These are phyloP conservation scores for Drosophila sp. DNA, from an alignment of 1,140 invertebrate genomes.

Conservation along the genomic window DNA sequence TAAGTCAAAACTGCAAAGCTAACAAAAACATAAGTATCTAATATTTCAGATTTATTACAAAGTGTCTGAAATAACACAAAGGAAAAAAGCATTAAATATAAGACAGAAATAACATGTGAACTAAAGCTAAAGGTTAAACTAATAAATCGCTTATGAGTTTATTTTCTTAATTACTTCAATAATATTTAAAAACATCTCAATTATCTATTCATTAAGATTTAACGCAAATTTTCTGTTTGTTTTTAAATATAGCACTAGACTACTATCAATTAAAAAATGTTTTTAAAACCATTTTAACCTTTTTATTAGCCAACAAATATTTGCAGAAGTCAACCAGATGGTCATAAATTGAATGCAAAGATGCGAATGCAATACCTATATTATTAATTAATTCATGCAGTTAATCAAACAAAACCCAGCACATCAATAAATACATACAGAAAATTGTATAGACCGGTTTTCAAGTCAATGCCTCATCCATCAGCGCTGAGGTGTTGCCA, in stretches of 20 bases:
- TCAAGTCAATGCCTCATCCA: conserved; percentile 9
- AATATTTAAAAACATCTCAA: neutral
- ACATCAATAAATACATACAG: conserved; percentile 31
- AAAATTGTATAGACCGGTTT: conserved; percentile 32
- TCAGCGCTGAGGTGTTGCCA: conserved; percentile 18
- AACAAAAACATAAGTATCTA: conserved; percentile 2
- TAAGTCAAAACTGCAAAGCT: conserved; percentile 5
- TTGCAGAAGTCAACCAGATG: neutral
- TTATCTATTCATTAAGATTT: neutral
- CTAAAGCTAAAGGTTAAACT: too few relatives aligned
- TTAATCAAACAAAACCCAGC: conserved; percentile 10
- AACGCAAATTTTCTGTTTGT: neutral
- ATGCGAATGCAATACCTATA: neutral
- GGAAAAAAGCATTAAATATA: neutral
- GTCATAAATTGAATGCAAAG: neutral
- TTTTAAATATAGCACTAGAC: too few relatives aligned
- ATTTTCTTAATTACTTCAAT: too few relatives aligned
- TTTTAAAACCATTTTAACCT: neutral
- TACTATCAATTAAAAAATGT: too few relatives aligned
- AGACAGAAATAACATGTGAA: neutral
- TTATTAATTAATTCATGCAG: conserved; percentile 20
- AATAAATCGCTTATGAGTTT: too few relatives aligned
- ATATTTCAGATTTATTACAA: neutral
- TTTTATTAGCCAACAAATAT: neutral
- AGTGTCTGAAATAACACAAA: neutral